Evolutionary conservation across 2,888 invertebrate species (phyloP).

Genomic region (Ormia ochracea): DNA sequence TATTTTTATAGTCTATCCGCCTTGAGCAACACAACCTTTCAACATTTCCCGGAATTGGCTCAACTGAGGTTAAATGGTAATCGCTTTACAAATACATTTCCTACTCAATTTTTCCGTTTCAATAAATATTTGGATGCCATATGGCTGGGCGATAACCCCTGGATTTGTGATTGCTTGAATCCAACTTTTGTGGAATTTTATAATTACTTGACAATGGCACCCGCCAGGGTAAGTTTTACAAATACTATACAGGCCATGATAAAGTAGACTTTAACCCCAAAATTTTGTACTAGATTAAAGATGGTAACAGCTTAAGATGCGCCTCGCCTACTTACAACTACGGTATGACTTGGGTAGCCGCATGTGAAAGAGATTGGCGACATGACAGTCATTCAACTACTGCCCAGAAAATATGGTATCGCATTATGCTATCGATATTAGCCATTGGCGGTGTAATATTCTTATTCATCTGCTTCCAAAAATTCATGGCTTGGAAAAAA

Average conservation of each 20-base stretch:
- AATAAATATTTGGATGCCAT: conserved; percentile 80
- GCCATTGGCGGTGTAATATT: conserved; percentile 65
- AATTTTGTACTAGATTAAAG: conserved; percentile 68
- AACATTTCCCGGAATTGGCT: conserved; percentile 80
- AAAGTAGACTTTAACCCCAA: not conserved
- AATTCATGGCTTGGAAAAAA: conserved; percentile 79
- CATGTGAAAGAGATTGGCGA: conserved; percentile 82
- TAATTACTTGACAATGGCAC: conserved; percentile 80
- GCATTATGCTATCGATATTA: conserved; percentile 79
- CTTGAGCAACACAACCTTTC: conserved; percentile 82
- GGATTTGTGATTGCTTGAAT: conserved; percentile 85
- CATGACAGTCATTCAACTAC: conserved; percentile 74
- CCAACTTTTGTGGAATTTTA: conserved; percentile 81
- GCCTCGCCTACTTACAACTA: conserved; percentile 81
- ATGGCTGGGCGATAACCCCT: conserved; percentile 84
- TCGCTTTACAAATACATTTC: conserved; percentile 82
- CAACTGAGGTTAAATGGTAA: conserved; percentile 84
- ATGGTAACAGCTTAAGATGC: conserved; percentile 79
- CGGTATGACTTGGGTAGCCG: conserved; percentile 83
- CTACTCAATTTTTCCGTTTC: conserved; percentile 79
- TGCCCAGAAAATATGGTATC: conserved; percentile 80
- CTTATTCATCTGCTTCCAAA: conserved; percentile 66
- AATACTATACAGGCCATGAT: not conserved
- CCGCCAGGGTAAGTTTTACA: conserved; percentile 75
- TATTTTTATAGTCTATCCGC: conserved; percentile 78